phyloP scores from a whole-genome alignment of 2,113 vertebrate species.

The Nothocercus julius region DNA sequence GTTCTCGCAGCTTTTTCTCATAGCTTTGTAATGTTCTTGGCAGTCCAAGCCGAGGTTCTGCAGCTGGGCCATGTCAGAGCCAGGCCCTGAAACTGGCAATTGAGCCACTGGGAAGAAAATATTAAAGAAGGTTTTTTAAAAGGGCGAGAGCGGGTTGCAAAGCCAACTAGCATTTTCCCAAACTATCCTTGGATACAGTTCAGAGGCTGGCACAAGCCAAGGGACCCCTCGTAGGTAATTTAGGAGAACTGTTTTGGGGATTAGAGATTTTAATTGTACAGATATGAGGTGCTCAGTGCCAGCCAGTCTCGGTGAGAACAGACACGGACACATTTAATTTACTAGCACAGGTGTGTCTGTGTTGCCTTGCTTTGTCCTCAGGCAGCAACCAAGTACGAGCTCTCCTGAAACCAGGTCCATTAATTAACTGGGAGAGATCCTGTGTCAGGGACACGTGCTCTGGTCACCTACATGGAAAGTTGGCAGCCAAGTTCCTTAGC shows the following conservation, averaged over 20 bases:
- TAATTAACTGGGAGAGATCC: background rate
- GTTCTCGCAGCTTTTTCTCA: background rate
- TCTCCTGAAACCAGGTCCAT: background rate
- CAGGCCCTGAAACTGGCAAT: background rate
- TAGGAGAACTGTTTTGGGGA: background rate
- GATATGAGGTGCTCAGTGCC: background rate
- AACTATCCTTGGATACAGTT: background rate
- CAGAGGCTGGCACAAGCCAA: background rate
- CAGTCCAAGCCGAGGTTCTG: background rate
- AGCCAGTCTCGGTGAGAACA: rapidly evolving
- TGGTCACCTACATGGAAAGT: background rate
- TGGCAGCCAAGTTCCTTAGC: background rate
- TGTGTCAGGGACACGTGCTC: background rate
- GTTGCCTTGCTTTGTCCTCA: background rate
- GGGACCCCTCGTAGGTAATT: background rate
- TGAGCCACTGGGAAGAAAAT: background rate
- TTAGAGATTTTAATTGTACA: rapidly evolving
- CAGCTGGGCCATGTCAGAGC: background rate
- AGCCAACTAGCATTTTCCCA: background rate
- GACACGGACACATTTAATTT: background rate
- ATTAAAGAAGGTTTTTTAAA: no score
- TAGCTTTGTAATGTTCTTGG: background rate
- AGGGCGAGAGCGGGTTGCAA: background rate
- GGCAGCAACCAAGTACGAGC: background rate
- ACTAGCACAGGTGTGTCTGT: background rate